Base-by-base conservation (phyloP, 2,113 vertebrate species). In the Oreotrochilus melanogaster region DNA sequence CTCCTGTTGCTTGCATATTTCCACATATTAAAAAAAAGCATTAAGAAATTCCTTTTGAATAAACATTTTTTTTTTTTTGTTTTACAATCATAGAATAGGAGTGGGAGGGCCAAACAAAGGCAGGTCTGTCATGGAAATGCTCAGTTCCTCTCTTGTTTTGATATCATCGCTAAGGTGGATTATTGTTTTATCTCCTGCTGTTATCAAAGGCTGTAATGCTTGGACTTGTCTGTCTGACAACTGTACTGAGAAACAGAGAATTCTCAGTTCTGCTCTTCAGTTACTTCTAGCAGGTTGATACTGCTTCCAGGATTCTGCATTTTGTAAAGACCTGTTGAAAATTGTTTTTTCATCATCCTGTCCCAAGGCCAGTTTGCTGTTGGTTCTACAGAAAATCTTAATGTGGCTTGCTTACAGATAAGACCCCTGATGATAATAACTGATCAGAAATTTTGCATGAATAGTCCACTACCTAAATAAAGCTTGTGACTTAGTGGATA, bases 61-160 rank as follows among this genome's bases (percentile, higher is more conserved):
- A 67, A 67, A 5, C 1, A 8, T 56, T 22, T 42, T 22, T 42
- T n/a, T 53, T 28, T 35, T 21, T 58, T 74, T 54, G 7, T 54
- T 76, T 80, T 71, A 18, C 21, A 18, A 4, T 35, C 21, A 28
- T 51, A 51, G 17, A 69, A 82, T 15, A 45, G 22, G n/a, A 12
- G 9, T 65, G 23, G 73, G 39, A 79, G 87, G 33, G 58, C 18
- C 50, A 48, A 90, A 23, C 31, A 37, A 58, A 85, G 80, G 9
- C 4, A 11, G 18, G 17, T 31, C 25, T 91, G 18, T 35, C n/a
- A 43, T 64, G 22, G 17, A 86, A 91, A 61, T 3, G 1, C 67
- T 73, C 73, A 48, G 50, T 61, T 91, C 47, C n/a, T 84, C 14
- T 93, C 15, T 82, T 89, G 31, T 64, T 92, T 66, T 80, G 43